phyloP scores from a whole-genome alignment of 2,797 vertebrate species.

The Cyprinodon diabolis region DNA sequence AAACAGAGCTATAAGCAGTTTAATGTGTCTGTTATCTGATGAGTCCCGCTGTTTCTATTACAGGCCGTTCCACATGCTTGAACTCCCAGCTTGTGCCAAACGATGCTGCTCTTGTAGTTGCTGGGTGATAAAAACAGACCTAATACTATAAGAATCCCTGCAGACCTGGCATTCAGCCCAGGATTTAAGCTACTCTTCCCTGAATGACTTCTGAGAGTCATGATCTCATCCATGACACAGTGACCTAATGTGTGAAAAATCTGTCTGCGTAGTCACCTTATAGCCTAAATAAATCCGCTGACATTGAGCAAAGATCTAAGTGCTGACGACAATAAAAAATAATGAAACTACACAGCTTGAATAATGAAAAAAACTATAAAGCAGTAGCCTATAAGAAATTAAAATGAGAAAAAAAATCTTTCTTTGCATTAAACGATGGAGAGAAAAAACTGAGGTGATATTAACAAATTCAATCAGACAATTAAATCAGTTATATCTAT shows the following conservation, averaged over 20 bases:
- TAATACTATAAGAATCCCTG: conserved; percentile 27
- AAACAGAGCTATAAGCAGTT: conserved; percentile 12
- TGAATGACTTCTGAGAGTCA: neutral
- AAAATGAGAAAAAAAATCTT: neutral
- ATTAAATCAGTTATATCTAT: neutral
- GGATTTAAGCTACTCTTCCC: conserved; percentile 1
- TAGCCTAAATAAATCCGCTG: neutral
- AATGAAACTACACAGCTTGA: neutral
- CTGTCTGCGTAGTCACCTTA: conserved; percentile 1
- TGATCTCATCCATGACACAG: conserved; percentile 2
- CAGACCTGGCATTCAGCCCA: conserved; percentile 39
- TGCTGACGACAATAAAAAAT: neutral
- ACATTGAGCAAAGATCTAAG: neutral
- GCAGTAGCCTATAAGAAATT: neutral
- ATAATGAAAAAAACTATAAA: neutral
- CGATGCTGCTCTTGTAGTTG: conserved; percentile 15
- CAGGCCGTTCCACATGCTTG: conserved; percentile 5
- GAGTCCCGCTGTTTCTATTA: conserved; percentile 18
- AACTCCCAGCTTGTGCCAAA: conserved; percentile 14
- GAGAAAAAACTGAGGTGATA: neutral
- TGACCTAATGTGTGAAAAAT: conserved; percentile 4
- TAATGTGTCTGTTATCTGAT: conserved; percentile 6
- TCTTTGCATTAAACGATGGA: neutral
- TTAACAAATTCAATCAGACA: neutral
- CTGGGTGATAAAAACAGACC: conserved; percentile 39